A percentile compares a stretch with the other conserved stretches of the same genome.
phyloP scores from a whole-genome alignment of 2,888 invertebrate species.

The Phyllotreta striolata region DNA sequence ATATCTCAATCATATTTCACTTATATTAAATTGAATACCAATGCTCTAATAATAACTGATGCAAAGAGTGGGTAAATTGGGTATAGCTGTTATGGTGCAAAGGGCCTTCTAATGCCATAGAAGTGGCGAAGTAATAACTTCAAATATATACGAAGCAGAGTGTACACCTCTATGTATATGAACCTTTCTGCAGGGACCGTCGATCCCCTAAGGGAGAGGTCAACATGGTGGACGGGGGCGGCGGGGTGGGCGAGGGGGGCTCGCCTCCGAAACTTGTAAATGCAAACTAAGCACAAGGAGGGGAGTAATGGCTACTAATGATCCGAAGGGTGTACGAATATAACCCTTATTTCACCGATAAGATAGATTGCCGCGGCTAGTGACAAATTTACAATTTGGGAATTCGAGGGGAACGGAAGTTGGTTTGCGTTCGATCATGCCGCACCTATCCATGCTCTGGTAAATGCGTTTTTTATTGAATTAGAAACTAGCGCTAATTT shows the following conservation, averaged over 20 bases:
- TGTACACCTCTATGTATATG: slow-evolving; percentile 63
- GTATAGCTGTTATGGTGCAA: slow-evolving; percentile 18
- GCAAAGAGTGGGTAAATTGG: not conserved
- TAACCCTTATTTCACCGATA: slow-evolving; percentile 59
- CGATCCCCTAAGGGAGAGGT: slow-evolving; percentile 51
- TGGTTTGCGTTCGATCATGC: slow-evolving; percentile 9
- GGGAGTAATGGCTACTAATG: slow-evolving; percentile 61
- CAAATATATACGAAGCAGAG: slow-evolving; percentile 49
- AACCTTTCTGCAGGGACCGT: slow-evolving; percentile 58
- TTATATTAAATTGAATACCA: no score
- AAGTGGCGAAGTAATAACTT: slow-evolving; percentile 43
- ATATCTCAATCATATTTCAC: no score
- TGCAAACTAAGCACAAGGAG: slow-evolving; percentile 63
- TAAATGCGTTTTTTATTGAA: no score
- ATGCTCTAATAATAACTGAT: no score
- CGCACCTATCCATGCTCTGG: no score
- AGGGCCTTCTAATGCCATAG: slow-evolving; percentile 11
- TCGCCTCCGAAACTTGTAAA: slow-evolving; percentile 58
- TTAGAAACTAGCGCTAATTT: no score
- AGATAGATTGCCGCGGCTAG: slow-evolving; percentile 58
- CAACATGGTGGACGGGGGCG: slow-evolving; percentile 38
- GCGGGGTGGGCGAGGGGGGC: slow-evolving; percentile 37
- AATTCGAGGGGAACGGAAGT: slow-evolving; percentile 39
- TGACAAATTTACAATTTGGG: slow-evolving; percentile 61
- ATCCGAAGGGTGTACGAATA: slow-evolving; percentile 58